Conservation (phyloP, 2,888 invertebrate genomes). For the Phanerotoma sp. region DNA sequence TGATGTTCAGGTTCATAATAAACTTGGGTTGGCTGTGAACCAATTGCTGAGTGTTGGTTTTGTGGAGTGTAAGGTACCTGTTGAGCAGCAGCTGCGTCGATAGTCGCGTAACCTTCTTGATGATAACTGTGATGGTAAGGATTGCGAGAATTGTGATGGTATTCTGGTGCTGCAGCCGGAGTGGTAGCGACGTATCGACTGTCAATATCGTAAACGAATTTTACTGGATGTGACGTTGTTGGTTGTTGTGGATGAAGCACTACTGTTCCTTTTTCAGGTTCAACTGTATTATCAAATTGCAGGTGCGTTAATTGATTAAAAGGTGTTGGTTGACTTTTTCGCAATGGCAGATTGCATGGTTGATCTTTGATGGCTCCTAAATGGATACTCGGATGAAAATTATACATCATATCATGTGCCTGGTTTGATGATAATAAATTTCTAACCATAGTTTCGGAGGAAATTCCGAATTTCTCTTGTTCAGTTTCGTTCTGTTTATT, state of each 20-base stretch:
- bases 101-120: slow-evolving; percentile 5
- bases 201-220: slow-evolving; percentile 38
- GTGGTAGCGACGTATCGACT: slow-evolving; percentile 27
- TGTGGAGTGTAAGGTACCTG: too few relatives aligned
- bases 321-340: slow-evolving; percentile 19
- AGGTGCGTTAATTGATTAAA: slow-evolving; percentile 23
- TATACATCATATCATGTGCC: neutral
- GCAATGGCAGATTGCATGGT: slow-evolving; percentile 18
- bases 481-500: neutral
- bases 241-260: slow-evolving; percentile 19
- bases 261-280: neutral
- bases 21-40: neutral
- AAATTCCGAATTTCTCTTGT: too few relatives aligned
- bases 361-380: slow-evolving; percentile 42
- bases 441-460: too few relatives aligned
- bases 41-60: neutral
- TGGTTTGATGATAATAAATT: slow-evolving; percentile 3
- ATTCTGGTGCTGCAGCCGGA: slow-evolving; percentile 5
- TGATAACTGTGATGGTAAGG: neutral
- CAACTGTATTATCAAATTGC: slow-evolving; percentile 35
- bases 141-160: neutral
- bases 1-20: slow-evolving; percentile 14
- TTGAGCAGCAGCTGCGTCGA: neutral
- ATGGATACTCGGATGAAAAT: slow-evolving; percentile 44
- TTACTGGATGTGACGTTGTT: slow-evolving; percentile 23